Evolutionary conservation across 2,888 invertebrate genomes (phyloP).

Genomic region (Heteromurus nitidus): DNA sequence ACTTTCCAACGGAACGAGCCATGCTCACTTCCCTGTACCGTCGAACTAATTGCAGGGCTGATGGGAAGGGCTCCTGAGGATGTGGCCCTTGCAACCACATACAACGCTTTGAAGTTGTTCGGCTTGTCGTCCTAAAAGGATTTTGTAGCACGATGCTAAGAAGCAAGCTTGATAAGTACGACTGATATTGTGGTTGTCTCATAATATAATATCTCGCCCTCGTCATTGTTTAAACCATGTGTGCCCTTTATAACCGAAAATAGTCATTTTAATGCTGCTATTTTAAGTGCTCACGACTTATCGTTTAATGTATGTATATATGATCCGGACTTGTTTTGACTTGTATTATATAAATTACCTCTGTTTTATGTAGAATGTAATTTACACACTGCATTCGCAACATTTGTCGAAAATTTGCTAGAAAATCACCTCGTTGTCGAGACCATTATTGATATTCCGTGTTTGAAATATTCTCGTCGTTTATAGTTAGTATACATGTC

Average conservation of each 20-base stretch:
- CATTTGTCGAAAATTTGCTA: no score
- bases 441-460: no score
- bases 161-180: no score
- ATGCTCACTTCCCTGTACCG: constrained; percentile 92
- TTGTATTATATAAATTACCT: no score
- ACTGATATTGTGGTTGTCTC: not conserved
- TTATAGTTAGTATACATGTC: no score
- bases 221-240: not conserved
- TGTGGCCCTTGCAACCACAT: constrained; percentile 91
- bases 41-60: constrained; percentile 95
- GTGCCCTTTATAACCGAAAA: constrained; percentile 26
- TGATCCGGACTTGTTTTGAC: no score
- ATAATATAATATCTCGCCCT: not conserved
- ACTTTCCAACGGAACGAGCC: constrained; percentile 98
- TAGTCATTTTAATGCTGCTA: constrained; percentile 15
- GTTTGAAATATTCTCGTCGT: no score
- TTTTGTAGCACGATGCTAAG: not conserved
- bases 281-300: not conserved
- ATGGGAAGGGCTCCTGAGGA: constrained; percentile 90
- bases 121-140: constrained; percentile 85
- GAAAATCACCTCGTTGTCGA: no score
- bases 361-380: no score
- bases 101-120: constrained; percentile 93
- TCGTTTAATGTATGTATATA: no score
- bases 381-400: no score